Evolutionary conservation across 1,140 invertebrate species (phyloP).

Genomic region (Drosophila dunni): DNA sequence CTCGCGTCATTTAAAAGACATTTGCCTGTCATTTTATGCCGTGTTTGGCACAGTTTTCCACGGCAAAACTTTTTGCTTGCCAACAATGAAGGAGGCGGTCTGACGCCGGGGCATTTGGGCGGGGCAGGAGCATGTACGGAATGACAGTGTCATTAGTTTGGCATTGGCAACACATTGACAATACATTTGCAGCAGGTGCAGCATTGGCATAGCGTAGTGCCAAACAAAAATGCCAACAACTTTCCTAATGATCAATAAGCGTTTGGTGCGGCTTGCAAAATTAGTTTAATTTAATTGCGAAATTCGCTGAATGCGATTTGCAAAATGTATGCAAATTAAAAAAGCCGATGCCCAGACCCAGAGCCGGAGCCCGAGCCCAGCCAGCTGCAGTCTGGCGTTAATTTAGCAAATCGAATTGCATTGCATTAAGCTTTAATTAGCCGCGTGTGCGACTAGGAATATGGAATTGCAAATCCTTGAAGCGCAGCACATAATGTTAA

Average conservation of each 20-base stretch:
- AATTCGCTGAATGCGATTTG: slow-evolving; percentile 31
- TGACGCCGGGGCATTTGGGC: neutral
- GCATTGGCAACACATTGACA: slow-evolving; percentile 81
- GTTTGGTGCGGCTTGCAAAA: slow-evolving; percentile 38
- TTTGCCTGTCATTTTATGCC: slow-evolving; percentile 83
- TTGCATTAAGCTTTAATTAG: slow-evolving; percentile 72
- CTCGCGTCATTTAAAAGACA: slow-evolving; percentile 83
- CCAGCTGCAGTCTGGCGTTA: slow-evolving; percentile 51
- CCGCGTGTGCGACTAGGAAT: slow-evolving; percentile 17
- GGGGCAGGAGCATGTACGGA: slow-evolving; percentile 8
- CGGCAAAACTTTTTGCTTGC: slow-evolving; percentile 53
- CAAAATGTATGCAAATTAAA: slow-evolving; percentile 71
- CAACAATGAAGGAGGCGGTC: slow-evolving; percentile 25
- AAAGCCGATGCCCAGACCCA: slow-evolving; percentile 37
- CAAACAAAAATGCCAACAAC: slow-evolving; percentile 18
- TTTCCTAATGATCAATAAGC: slow-evolving; percentile 65
- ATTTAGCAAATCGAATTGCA: slow-evolving; percentile 75
- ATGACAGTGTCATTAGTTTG: slow-evolving; percentile 74
- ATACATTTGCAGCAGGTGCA: slow-evolving; percentile 80
- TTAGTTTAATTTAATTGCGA: slow-evolving; percentile 76
- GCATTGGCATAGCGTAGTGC: slow-evolving; percentile 28
- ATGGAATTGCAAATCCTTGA: slow-evolving; percentile 29
- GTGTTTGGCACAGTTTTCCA: slow-evolving; percentile 79
- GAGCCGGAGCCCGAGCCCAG: neutral
- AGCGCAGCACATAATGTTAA: slow-evolving; percentile 47